Evolutionary conservation across 1,140 invertebrate genomes (phyloP).

Genomic region (Pentalonia nigronervosa): DNA sequence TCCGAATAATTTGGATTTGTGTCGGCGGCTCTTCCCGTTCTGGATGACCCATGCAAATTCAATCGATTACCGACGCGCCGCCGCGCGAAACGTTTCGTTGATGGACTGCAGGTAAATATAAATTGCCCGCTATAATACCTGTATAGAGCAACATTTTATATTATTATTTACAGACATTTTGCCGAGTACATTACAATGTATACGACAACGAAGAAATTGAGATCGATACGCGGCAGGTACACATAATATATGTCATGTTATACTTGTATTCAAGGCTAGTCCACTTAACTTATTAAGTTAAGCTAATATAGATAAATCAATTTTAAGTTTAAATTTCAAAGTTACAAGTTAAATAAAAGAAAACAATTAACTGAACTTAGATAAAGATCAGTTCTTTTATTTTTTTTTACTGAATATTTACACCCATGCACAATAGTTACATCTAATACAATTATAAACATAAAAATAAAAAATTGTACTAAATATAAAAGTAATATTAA

Average conservation of each 20-base stretch:
- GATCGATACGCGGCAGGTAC: not conserved
- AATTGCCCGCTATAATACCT: not conserved
- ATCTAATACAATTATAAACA: not conserved
- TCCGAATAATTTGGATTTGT: conserved; percentile 45
- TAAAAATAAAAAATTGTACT: too few species aligned
- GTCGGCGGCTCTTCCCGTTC: conserved; percentile 41
- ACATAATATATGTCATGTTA: not conserved
- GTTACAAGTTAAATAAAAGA: too few species aligned
- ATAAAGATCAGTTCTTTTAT: not conserved
- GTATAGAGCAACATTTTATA: not conserved
- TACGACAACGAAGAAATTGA: not conserved
- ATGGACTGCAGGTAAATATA: not conserved
- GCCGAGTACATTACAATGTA: too few species aligned
- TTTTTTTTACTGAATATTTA: not conserved
- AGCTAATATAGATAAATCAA: too few species aligned
- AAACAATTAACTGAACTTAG: too few species aligned
- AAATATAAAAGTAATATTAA: too few species aligned
- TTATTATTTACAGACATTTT: not conserved
- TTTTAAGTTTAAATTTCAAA: too few species aligned
- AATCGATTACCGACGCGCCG: conserved; percentile 23
- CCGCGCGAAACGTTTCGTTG: conserved; percentile 5
- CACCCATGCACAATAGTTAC: not conserved
- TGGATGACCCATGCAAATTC: conserved; percentile 36
- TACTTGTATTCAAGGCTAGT: not conserved
- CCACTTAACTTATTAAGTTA: too few species aligned